phyloP scores from a whole-genome alignment of 2,888 invertebrate genomes.

The Spodoptera littoralis region DNA sequence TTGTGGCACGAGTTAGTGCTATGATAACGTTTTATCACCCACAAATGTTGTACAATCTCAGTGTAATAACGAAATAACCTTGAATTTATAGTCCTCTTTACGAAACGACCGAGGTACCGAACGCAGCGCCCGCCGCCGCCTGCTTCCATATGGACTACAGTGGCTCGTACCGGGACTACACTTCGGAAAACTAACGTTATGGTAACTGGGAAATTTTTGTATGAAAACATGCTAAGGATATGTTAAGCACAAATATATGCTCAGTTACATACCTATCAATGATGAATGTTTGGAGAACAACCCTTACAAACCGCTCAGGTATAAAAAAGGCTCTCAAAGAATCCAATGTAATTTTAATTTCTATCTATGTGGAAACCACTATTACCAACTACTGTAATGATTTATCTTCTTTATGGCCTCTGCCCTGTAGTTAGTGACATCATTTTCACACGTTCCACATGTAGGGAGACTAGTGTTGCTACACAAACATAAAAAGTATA shows the following conservation, averaged over 20 bases:
- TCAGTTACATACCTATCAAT: no score
- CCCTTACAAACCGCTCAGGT: no score
- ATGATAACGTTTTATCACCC: slow-evolving; percentile 83
- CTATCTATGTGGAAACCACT: not conserved
- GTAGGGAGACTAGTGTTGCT: slow-evolving; percentile 18
- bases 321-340: no score
- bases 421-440: slow-evolving; percentile 19
- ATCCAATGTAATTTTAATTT: no score
- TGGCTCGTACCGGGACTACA: no score
- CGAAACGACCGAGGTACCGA: slow-evolving; percentile 79
- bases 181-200: no score
- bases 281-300: no score
- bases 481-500: slow-evolving; percentile 44
- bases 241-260: no score
- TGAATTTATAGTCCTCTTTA: slow-evolving; percentile 84
- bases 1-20: slow-evolving; percentile 74
- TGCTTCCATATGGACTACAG: no score
- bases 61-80: slow-evolving; percentile 85
- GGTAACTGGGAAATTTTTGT: no score
- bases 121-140: slow-evolving; percentile 50
- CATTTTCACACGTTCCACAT: slow-evolving; percentile 51
- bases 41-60: slow-evolving; percentile 82
- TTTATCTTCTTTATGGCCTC: slow-evolving; percentile 19
- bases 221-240: no score
- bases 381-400: slow-evolving; percentile 23